Conservation (phyloP, 2,113 vertebrate species). For the Tachycineta bicolor region DNA sequence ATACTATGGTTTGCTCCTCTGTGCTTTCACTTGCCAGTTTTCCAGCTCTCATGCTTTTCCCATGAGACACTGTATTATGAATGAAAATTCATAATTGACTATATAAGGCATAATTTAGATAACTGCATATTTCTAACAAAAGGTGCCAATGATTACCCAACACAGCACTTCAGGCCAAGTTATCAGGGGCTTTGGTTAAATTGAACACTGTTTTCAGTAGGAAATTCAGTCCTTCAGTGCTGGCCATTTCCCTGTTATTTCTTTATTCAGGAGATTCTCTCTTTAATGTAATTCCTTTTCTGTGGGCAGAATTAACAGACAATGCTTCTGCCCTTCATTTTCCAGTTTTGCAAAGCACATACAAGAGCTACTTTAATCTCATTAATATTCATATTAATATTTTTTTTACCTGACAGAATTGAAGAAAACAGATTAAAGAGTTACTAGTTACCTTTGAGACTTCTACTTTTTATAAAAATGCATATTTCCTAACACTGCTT, state of each 20-base stretch:
- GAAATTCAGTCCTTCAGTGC: background rate
- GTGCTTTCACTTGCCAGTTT: background rate
- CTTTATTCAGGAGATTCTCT: background rate
- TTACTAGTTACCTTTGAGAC: background rate
- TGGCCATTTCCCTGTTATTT: background rate
- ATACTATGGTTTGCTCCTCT: background rate
- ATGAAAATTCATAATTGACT: background rate
- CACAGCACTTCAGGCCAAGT: background rate
- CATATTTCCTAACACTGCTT: background rate
- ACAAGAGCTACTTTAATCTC: background rate
- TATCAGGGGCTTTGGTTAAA: background rate
- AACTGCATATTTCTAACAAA: background rate
- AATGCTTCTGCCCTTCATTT: background rate
- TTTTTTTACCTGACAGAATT: conserved; percentile 3
- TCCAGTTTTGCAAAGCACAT: background rate
- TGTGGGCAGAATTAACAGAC: background rate
- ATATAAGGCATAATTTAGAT: background rate
- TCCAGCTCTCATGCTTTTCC: background rate
- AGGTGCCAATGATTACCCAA: background rate
- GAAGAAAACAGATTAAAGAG: conserved; percentile 1
- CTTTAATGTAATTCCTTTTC: background rate
- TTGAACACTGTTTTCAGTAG: background rate
- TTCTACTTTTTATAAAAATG: conserved; percentile 21
- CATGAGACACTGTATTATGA: background rate
- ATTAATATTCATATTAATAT: background rate